Conservation (phyloP, 2,113 vertebrate genomes). For the Zosterops hypoxanthus region DNA sequence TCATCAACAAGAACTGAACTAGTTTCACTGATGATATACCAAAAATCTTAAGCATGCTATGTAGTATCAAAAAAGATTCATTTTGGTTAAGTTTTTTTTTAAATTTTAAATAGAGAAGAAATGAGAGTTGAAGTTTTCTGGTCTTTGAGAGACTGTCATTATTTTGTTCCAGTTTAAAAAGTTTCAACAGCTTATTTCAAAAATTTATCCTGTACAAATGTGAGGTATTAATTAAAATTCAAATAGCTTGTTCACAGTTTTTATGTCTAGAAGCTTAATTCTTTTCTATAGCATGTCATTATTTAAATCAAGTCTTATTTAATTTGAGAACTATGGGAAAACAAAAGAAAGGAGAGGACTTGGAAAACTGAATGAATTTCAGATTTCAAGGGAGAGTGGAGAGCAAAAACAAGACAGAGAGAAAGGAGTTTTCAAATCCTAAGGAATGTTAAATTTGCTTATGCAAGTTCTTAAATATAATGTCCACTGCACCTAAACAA, state of each 20-base stretch:
- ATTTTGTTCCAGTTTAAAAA: not conserved
- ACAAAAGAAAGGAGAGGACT: not conserved
- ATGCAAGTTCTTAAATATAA: not conserved
- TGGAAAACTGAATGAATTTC: not conserved
- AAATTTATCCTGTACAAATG: not conserved
- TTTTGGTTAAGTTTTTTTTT: not conserved
- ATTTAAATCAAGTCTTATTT: slow-evolving; percentile 27
- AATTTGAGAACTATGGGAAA: not conserved
- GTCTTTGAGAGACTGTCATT: not conserved
- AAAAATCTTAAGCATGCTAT: not conserved
- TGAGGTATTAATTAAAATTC: slow-evolving; percentile 24
- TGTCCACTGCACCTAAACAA: not conserved
- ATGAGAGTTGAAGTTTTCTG: not conserved
- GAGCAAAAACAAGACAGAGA: not conserved
- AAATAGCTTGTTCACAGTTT: slow-evolving; percentile 14
- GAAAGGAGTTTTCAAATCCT: not conserved
- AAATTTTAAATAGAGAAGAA: not conserved
- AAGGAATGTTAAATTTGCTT: not conserved
- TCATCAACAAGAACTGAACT: not conserved
- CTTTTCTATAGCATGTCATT: not conserved
- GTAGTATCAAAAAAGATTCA: not conserved
- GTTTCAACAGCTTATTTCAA: not conserved
- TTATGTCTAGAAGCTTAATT: not conserved
- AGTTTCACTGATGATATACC: not conserved
- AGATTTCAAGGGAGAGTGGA: not conserved